phyloP scores from a whole-genome alignment of 2,113 vertebrate species.

The Equus przewalskii region DNA sequence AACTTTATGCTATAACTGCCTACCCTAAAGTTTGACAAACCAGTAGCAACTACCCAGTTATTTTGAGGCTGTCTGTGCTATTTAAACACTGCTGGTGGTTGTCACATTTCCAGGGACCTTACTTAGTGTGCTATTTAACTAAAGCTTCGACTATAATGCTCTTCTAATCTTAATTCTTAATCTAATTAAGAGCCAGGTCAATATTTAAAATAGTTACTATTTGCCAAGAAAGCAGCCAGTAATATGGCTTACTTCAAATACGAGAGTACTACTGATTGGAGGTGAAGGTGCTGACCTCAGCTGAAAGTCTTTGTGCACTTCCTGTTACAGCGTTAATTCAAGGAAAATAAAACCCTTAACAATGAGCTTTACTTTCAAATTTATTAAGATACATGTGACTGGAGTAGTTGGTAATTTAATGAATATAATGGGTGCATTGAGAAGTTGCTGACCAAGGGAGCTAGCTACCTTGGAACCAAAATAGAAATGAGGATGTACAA shows the following conservation, averaged over 20 bases:
- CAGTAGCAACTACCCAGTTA: neutral
- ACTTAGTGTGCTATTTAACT: neutral
- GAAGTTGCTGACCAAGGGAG: neutral
- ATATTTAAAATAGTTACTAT: neutral
- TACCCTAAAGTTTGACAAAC: neutral
- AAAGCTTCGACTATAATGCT: neutral
- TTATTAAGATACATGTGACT: neutral
- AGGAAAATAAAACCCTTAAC: neutral
- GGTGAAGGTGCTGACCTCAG: neutral
- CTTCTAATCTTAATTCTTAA: neutral
- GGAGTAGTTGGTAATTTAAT: neutral
- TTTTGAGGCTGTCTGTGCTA: neutral
- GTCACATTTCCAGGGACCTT: neutral
- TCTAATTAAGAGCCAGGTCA: neutral
- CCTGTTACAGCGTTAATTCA: neutral
- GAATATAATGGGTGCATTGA: neutral
- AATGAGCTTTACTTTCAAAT: neutral
- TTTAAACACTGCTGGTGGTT: neutral
- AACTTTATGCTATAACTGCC: neutral
- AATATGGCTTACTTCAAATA: neutral
- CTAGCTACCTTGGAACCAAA: neutral
- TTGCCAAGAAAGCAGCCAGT: neutral
- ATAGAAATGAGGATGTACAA: neutral
- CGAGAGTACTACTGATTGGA: neutral
- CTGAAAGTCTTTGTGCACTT: neutral